phyloP scores from a whole-genome alignment of 2,113 vertebrate species.

The Dromas ardeola region DNA sequence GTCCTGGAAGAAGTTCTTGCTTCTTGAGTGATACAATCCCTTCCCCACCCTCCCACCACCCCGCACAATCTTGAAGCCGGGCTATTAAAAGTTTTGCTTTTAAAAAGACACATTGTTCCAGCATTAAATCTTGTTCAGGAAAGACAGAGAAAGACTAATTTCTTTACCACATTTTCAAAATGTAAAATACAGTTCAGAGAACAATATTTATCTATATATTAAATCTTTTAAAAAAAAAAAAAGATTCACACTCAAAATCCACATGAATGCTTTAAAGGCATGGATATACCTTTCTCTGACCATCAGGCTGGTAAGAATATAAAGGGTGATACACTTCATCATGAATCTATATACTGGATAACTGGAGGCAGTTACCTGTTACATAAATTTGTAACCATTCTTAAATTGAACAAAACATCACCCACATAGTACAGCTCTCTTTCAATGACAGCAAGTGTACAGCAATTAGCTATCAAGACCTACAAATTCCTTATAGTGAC shows the following conservation, averaged over 20 bases:
- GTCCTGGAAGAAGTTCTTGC: background rate
- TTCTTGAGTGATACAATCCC: background rate
- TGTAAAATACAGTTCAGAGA: background rate
- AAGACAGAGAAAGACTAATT: background rate
- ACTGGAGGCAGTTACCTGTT: background rate
- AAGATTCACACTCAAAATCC: background rate
- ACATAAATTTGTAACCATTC: background rate
- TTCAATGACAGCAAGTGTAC: background rate
- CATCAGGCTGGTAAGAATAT: background rate
- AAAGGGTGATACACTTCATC: background rate
- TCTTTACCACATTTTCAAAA: background rate
- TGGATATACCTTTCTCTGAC: background rate
- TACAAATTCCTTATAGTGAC: background rate
- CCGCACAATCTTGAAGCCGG: background rate
- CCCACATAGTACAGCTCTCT: background rate
- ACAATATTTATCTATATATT: background rate
- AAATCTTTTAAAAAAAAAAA: background rate
- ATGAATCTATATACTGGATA: background rate
- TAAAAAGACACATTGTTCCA: background rate
- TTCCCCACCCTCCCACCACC: rapidly evolving
- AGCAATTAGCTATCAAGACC: background rate
- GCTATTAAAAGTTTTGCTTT: background rate
- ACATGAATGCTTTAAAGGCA: background rate
- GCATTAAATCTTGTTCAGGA: background rate
- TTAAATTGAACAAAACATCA: background rate